Conservation (phyloP, 2,113 vertebrate species). For the Sebastes fasciatus region DNA sequence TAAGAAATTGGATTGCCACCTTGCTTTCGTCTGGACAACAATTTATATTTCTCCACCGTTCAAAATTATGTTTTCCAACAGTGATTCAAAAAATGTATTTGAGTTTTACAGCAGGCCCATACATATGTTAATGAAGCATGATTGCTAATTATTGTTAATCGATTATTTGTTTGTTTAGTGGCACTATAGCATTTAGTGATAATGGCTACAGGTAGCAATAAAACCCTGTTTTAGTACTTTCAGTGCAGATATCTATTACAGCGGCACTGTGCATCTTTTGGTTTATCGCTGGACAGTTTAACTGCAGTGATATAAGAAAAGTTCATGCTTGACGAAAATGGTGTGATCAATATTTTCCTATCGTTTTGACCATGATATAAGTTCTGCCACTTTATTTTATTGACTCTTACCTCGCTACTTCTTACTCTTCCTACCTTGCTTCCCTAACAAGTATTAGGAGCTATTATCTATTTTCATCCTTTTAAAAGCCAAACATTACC, state of each 20-base stretch:
- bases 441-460: background rate
- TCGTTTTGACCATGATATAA: too few relatives aligned
- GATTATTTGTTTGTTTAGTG: too few relatives aligned
- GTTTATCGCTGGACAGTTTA: background rate
- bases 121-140: slow-evolving; percentile 17
- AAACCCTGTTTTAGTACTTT: slow-evolving; percentile 33
- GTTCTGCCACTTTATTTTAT: too few relatives aligned
- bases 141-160: slow-evolving; percentile 4
- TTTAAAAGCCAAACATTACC: background rate
- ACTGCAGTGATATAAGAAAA: background rate
- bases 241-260: background rate
- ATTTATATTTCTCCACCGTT: slow-evolving; percentile 33
- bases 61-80: slow-evolving; percentile 27
- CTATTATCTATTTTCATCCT: background rate
- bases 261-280: background rate
- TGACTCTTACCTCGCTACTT: background rate
- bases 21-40: slow-evolving; percentile 20
- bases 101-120: slow-evolving; percentile 26
- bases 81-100: slow-evolving; percentile 21
- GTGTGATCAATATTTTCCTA: background rate
- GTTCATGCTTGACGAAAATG: background rate
- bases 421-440: too few relatives aligned
- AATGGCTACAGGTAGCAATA: slow-evolving; percentile 36
- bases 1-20: background rate
- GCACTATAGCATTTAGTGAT: slow-evolving; percentile 46